Conservation (phyloP, 2,797 vertebrate genomes). For the Mycteria americana region DNA sequence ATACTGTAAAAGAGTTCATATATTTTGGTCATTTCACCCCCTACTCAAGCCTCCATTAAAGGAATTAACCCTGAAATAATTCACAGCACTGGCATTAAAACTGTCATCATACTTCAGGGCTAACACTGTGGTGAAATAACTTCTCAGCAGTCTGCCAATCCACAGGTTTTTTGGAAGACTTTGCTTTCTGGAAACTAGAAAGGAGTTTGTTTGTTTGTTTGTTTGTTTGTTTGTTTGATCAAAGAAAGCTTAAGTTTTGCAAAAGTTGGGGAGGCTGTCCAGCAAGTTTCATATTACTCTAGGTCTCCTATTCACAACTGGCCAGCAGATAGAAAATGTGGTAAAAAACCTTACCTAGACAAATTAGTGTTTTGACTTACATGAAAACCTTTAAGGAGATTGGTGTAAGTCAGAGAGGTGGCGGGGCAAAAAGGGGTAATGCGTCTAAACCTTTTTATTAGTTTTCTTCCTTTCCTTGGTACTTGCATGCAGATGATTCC, state of each 20-base stretch:
- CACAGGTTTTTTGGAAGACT: background rate
- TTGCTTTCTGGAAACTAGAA: background rate
- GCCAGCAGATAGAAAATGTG: background rate
- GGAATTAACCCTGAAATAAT: constrained; percentile 4
- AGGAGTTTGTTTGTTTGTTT: background rate
- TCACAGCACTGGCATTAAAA: constrained; percentile 10
- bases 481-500: background rate
- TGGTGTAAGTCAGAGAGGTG: background rate
- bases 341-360: background rate
- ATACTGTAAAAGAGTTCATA: background rate
- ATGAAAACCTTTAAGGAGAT: background rate
- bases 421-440: background rate
- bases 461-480: background rate
- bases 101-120: background rate
- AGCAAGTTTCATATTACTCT: background rate
- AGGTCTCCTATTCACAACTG: background rate
- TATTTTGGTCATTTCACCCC: background rate
- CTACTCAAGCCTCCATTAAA: background rate
- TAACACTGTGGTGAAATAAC: background rate
- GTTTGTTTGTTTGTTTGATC: background rate
- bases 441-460: background rate
- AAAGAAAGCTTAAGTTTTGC: background rate
- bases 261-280: background rate
- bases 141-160: background rate
- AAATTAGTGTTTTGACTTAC: background rate